phyloP scores from a whole-genome alignment of 2,797 vertebrate genomes.

The Zenarchopterus dispar region DNA sequence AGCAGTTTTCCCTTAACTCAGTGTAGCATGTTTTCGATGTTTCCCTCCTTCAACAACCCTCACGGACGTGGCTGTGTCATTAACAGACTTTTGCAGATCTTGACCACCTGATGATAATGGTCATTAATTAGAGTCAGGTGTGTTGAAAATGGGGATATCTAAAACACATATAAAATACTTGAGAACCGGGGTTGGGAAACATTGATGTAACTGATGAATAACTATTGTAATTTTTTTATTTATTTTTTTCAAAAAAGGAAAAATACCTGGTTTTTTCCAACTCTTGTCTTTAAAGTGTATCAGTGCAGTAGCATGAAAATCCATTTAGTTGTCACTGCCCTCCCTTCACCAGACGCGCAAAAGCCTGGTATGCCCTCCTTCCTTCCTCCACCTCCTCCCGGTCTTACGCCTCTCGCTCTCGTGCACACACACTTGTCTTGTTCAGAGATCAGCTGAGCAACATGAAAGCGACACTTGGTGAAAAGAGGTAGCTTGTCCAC shows the following conservation, averaged over 20 bases:
- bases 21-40: not conserved
- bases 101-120: not conserved
- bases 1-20: too few relatives aligned
- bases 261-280: too few relatives aligned
- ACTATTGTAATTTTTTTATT: too few relatives aligned
- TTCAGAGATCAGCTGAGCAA: constrained; percentile 64
- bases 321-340: constrained; percentile 52
- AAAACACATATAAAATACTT: too few relatives aligned
- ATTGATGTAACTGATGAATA: too few relatives aligned
- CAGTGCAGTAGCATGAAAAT: constrained; percentile 21
- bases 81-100: not conserved
- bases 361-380: constrained; percentile 49
- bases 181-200: too few relatives aligned
- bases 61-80: not conserved
- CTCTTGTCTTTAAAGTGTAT: too few relatives aligned
- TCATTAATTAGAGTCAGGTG: too few relatives aligned
- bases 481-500: constrained; percentile 62
- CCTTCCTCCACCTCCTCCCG: constrained; percentile 12
- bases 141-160: not conserved
- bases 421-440: constrained; percentile 55
- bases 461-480: constrained; percentile 57
- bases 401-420: not conserved
- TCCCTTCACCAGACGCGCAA: constrained; percentile 62
- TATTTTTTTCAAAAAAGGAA: too few relatives aligned
- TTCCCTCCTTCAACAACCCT: not conserved